These are phyloP conservation scores for Myodes glareolus DNA, from an alignment of 2,113 vertebrate genomes.

Conservation along the genomic window DNA sequence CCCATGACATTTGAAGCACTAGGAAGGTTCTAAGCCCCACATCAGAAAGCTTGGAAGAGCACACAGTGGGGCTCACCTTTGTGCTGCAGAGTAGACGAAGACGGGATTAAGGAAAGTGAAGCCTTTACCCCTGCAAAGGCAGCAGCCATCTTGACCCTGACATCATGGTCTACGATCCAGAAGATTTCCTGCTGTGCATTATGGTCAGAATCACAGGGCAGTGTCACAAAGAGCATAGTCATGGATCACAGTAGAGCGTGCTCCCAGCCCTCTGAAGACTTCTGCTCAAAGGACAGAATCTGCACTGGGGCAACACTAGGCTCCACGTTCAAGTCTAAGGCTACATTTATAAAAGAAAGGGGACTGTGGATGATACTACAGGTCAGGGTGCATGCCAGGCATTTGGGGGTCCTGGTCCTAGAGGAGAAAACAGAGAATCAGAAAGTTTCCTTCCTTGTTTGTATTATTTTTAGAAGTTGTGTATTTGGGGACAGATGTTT, in stretches of 20 bases:
- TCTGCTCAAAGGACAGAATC: not conserved
- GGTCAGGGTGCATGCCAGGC: not conserved
- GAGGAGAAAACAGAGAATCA: not conserved
- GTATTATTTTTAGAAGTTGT: not conserved
- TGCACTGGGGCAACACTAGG: not conserved
- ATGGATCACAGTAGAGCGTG: not conserved
- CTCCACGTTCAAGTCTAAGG: not conserved
- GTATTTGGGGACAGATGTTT: not conserved
- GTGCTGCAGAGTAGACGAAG: not conserved
- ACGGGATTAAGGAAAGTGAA: not conserved
- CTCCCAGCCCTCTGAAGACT: not conserved
- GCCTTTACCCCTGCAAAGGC: not conserved
- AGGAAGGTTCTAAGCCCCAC: not conserved
- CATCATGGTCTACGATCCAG: not conserved
- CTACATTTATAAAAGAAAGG: not conserved
- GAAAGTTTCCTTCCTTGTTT: not conserved
- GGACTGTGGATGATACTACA: not conserved
- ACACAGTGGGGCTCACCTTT: not conserved
- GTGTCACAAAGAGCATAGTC: not conserved
- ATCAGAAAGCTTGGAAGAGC: constrained; percentile 2
- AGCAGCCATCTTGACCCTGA: not conserved
- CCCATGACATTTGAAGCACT: not conserved
- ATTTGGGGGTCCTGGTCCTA: not conserved
- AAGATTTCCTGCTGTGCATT: not conserved
- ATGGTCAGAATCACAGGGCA: not conserved